phyloP scores from a whole-genome alignment of 2,113 vertebrate genomes.

The Paramormyrops kingsleyae region DNA sequence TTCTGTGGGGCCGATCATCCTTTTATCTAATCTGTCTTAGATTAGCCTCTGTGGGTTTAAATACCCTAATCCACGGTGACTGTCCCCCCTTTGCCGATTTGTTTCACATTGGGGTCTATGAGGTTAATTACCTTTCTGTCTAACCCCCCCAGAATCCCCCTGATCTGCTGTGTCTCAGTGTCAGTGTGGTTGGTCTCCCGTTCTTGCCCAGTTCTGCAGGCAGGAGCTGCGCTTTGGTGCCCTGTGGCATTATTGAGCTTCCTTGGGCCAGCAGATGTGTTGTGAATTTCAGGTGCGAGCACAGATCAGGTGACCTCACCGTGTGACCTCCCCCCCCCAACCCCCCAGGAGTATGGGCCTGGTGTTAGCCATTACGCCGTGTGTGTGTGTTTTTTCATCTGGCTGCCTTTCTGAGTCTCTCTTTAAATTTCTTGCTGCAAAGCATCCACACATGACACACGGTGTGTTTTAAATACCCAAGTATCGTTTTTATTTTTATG shows the following conservation, averaged over 20 bases:
- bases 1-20: background rate
- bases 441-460: background rate
- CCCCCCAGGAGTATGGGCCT: background rate
- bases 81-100: background rate
- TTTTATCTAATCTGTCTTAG: background rate
- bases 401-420: background rate
- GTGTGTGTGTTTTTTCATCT: background rate
- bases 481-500: background rate
- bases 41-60: background rate
- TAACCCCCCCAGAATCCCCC: background rate
- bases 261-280: background rate
- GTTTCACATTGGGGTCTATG: background rate
- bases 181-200: background rate
- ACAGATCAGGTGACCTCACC: background rate
- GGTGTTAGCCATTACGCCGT: background rate
- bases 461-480: background rate
- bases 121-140: background rate
- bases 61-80: background rate
- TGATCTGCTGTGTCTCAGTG: background rate
- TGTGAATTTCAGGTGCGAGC: background rate
- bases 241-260: background rate
- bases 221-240: background rate
- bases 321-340: background rate
- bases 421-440: background rate
- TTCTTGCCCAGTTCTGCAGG: background rate